phyloP scores from a whole-genome alignment of 1,140 invertebrate species.

The Drosophila truncata region DNA sequence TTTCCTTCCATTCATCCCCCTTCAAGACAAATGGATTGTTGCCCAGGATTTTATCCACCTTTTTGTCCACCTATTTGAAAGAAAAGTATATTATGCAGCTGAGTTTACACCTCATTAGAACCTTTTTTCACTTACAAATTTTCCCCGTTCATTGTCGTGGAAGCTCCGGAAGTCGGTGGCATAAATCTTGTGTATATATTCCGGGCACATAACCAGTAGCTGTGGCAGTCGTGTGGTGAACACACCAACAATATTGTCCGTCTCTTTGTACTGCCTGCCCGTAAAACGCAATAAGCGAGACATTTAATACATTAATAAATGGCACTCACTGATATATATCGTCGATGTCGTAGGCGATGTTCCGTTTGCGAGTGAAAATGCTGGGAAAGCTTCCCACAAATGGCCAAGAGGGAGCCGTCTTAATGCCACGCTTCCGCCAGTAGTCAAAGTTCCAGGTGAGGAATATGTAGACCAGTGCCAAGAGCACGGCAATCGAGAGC shows the following conservation, averaged over 20 bases:
- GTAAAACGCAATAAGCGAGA: not conserved
- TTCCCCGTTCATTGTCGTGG: constrained; percentile 64
- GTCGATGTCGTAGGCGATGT: constrained; percentile 58
- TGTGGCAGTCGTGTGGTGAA: constrained; percentile 57
- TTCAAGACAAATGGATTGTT: constrained; percentile 84
- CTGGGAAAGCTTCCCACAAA: constrained; percentile 76
- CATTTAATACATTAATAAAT: not conserved
- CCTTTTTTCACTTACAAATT: constrained; percentile 39
- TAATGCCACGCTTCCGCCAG: constrained; percentile 75
- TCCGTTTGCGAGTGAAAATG: constrained; percentile 51
- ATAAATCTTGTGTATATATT: constrained; percentile 85
- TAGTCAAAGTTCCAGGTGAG: constrained; percentile 79
- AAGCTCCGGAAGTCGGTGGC: constrained; percentile 85
- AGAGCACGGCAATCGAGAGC: constrained; percentile 3
- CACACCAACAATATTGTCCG: constrained; percentile 59
- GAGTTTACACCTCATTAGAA: constrained; percentile 33
- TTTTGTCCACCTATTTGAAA: constrained; percentile 55
- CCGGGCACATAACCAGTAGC: constrained; percentile 85
- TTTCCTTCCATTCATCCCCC: constrained; percentile 87
- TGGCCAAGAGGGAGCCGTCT: constrained; percentile 56
- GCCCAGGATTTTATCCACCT: constrained; percentile 82
- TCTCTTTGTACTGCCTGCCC: constrained; percentile 48
- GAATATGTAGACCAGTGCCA: constrained; percentile 68
- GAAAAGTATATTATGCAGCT: constrained; percentile 5
- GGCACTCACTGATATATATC: constrained; percentile 59